Evolutionary conservation across 2,113 vertebrate species (phyloP), one percentile per base, ranked within the genome.

Genomic region (Steatornis caripensis): DNA sequence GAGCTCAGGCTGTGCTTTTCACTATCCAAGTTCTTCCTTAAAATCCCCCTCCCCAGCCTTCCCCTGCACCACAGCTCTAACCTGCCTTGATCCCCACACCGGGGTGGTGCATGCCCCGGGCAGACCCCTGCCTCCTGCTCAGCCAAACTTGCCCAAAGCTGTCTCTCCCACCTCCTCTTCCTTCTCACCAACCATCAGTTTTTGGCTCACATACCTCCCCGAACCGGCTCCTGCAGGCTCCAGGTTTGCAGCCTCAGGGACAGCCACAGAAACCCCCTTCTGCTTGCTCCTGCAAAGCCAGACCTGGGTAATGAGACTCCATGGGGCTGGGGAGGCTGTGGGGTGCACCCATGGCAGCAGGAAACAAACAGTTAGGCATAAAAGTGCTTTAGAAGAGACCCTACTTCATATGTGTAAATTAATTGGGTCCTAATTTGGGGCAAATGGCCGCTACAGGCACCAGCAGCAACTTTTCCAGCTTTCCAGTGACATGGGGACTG

Each of bases 401-500:
- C 43, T 39, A 7, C 49, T 43, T 60, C 36, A 6, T 18, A 6
- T 15, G 4, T 32, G 4, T 14, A 29, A 23, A 30, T 68, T 30
- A 45, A 61, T 26, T 8, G 22, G 32, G 26, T 37, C 45, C 53
- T 22, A 36, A 8, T n/a, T 29, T 2, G 2, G 54, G 45, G 9
- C 17, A 83, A 69, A 66, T 0, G 13, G 2, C 30, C 57, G 10
- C 41, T 14, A 9, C 1, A 0, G 39, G n/a, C 45, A 45, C 21
- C 0, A 4, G 30, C 37, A 71, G 5, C 2, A 1, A n/a, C 48
- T 58, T 34, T 17, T 20, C 36, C 24, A 53, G 39, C 39, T 43
- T 58, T 43, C 11, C 64, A 60, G 39, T 0, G 2, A 20, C 0
- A 0, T 3, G 2, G 24, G 51, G 66, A 55, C 11, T 0, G 0